Evolutionary conservation across 2,888 invertebrate genomes (phyloP).

Genomic region (Cordilura impudica): DNA sequence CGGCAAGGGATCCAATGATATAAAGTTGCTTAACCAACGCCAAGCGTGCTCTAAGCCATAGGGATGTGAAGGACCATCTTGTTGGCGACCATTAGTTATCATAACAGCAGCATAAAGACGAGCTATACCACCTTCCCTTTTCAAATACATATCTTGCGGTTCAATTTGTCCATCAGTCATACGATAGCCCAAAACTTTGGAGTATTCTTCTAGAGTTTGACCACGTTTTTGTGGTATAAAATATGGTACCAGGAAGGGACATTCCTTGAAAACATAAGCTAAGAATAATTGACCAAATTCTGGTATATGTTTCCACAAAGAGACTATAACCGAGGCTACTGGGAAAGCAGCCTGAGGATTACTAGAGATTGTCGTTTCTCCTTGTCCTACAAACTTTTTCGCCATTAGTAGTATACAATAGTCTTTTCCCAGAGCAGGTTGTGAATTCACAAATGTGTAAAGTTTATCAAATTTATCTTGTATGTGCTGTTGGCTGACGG

Average conservation of each 20-base stretch:
- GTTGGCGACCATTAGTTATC: conserved; percentile 82
- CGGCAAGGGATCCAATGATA: conserved; percentile 86
- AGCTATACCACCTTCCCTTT: conserved; percentile 89
- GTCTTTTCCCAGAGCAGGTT: conserved; percentile 84
- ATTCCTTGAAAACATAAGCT: conserved; percentile 87
- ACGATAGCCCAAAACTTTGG: conserved; percentile 82
- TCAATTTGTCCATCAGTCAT: conserved; percentile 86
- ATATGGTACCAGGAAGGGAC: conserved; percentile 91
- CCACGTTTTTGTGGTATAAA: conserved; percentile 84
- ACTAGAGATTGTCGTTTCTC: conserved; percentile 89
- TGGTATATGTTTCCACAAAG: conserved; percentile 89
- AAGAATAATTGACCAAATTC: conserved; percentile 88
- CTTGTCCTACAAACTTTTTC: conserved; percentile 88
- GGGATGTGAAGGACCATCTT: conserved; percentile 82
- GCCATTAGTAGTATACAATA: conserved; percentile 85
- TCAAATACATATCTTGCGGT: conserved; percentile 88
- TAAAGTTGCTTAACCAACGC: conserved; percentile 88
- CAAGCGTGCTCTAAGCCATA: conserved; percentile 86
- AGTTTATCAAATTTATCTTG: conserved; percentile 87
- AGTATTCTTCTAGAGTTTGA: conserved; percentile 87
- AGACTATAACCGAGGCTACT: conserved; percentile 87
- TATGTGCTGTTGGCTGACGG: conserved; percentile 84
- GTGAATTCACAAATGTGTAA: conserved; percentile 71
- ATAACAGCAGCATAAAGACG: conserved; percentile 89
- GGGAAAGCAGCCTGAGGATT: conserved; percentile 92